Percentiles rank a stretch among this genome's conserved stretches.
Evolutionary conservation across 2,888 invertebrate species (phyloP).

Genomic region (Ephialtes manifestator): DNA sequence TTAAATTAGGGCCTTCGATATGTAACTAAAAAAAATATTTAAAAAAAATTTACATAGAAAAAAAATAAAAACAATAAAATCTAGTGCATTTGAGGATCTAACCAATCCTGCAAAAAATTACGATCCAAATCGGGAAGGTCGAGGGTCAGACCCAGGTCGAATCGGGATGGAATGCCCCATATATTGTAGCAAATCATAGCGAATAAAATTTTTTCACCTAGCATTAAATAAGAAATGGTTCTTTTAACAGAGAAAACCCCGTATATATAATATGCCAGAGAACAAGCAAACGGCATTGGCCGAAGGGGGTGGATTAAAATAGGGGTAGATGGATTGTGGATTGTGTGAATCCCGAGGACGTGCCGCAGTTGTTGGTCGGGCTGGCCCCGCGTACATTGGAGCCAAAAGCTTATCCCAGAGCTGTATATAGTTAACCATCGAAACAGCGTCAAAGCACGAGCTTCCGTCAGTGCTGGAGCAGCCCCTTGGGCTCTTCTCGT

Average conservation of each 20-base stretch:
- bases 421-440: slow-evolving; percentile 3
- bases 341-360: slow-evolving; percentile 49
- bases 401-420: slow-evolving; percentile 1
- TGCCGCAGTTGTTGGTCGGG: slow-evolving; percentile 37
- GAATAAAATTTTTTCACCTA: too few relatives aligned
- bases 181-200: too few relatives aligned
- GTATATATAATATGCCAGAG: background rate
- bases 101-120: too few relatives aligned
- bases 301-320: slow-evolving; percentile 17
- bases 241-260: background rate
- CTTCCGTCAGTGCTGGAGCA: slow-evolving; percentile 37
- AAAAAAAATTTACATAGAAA: too few relatives aligned
- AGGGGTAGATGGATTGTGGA: slow-evolving; percentile 49
- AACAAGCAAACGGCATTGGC: slow-evolving; percentile 55
- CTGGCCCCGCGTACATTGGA: background rate
- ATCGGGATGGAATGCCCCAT: too few relatives aligned
- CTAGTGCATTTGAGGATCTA: too few relatives aligned
- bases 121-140: too few relatives aligned
- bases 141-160: too few relatives aligned
- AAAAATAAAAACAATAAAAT: too few relatives aligned
- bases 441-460: slow-evolving; percentile 37
- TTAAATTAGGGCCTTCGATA: too few relatives aligned
- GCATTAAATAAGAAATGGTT: too few relatives aligned
- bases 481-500: slow-evolving; percentile 39
- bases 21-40: too few relatives aligned